phyloP scores from a whole-genome alignment of 2,797 vertebrate genomes.

The Cynodonichthys magdalenae region DNA sequence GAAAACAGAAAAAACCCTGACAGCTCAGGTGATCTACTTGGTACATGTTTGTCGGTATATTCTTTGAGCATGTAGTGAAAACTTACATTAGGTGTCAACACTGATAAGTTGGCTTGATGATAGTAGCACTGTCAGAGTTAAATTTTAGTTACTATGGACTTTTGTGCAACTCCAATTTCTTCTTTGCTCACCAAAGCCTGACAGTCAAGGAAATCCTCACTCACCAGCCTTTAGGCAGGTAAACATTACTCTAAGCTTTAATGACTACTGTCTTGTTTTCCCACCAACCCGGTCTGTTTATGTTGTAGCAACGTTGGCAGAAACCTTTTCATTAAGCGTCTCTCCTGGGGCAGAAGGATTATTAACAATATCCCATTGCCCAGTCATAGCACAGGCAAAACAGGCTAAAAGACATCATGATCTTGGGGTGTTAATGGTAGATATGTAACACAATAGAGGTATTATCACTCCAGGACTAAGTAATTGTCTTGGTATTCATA shows the following conservation, averaged over 20 bases:
- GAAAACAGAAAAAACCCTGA: neutral
- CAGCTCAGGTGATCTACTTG: constrained; percentile 33
- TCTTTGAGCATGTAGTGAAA: constrained; percentile 9
- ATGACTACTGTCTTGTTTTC: constrained; percentile 63
- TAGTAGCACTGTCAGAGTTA: constrained; percentile 24
- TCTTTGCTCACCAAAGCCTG: constrained; percentile 19
- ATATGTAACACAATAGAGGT: constrained; percentile 32
- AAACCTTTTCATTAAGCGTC: constrained; percentile 33
- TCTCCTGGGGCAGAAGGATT: constrained; percentile 23
- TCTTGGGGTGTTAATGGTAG: constrained; percentile 37
- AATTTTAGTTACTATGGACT: constrained; percentile 3
- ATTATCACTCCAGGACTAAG: constrained; percentile 42
- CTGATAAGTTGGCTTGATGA: constrained; percentile 26
- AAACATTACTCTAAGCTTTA: constrained; percentile 45
- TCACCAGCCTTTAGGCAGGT: constrained; percentile 45
- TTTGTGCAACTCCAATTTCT: constrained; percentile 12
- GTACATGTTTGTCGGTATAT: constrained; percentile 2
- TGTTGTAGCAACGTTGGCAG: constrained; percentile 13
- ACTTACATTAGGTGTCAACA: neutral
- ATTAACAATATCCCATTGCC: constrained; percentile 60
- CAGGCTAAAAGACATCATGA: constrained; percentile 24
- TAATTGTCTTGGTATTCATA: constrained; percentile 41
- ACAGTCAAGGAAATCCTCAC: constrained; percentile 48
- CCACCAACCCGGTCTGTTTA: constrained; percentile 57
- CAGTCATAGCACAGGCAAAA: neutral